A percentile compares a stretch with the other conserved stretches of the same genome.
Evolutionary conservation across 2,797 vertebrate species (phyloP).

Genomic region (Heliangelus exortis): DNA sequence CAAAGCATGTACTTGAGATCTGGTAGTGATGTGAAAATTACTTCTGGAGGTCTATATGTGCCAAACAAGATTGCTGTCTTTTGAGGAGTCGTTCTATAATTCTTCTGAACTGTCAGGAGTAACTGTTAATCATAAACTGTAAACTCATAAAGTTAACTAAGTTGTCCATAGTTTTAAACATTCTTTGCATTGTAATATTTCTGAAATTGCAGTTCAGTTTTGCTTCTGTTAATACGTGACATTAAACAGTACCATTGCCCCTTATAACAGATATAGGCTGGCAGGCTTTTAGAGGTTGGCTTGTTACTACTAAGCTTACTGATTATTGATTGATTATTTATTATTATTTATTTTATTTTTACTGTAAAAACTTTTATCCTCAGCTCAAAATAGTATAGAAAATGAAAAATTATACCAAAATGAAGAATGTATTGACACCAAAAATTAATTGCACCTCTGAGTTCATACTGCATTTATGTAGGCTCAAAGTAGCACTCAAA

Average conservation of each 20-base stretch:
- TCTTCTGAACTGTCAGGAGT: not conserved
- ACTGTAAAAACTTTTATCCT: not conserved
- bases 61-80: not conserved
- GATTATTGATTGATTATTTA: not conserved
- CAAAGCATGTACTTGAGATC: not conserved
- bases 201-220: not conserved
- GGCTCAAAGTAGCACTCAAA: not conserved
- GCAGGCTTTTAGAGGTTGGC: not conserved
- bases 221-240: not conserved
- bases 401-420: not conserved
- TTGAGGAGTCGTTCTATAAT: not conserved
- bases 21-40: accelerated
- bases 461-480: not conserved
- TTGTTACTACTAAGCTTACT: not conserved
- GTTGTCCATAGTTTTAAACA: not conserved
- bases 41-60: not conserved
- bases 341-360: not conserved
- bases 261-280: not conserved
- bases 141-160: not conserved
- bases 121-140: not conserved
- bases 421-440: not conserved
- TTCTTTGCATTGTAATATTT: not conserved
- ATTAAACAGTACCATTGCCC: not conserved
- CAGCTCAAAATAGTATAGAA: not conserved
- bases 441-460: not conserved